Percentiles rank a stretch among this genome's conserved stretches.
phyloP scores from a whole-genome alignment of 2,797 vertebrate genomes.

The Falco cherrug region DNA sequence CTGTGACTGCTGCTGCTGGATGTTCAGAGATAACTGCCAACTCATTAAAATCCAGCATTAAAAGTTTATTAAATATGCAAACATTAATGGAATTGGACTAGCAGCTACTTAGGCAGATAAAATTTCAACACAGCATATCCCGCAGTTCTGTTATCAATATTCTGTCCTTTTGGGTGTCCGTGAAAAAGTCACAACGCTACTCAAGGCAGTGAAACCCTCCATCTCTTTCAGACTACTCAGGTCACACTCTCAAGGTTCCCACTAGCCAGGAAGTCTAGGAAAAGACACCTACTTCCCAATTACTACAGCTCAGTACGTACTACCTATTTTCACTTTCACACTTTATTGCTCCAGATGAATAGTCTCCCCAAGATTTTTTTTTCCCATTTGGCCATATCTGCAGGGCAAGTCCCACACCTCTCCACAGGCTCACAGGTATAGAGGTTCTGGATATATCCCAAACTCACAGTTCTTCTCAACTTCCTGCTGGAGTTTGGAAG shows the following conservation, averaged over 20 bases:
- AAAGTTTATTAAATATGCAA: constrained; percentile 57
- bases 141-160: not conserved
- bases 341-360: not conserved
- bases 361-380: not conserved
- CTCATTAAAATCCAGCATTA: constrained; percentile 47
- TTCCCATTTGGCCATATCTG: not conserved
- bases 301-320: not conserved
- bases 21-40: constrained; percentile 43
- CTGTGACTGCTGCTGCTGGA: constrained; percentile 13
- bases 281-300: not conserved
- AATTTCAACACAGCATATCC: not conserved
- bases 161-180: not conserved
- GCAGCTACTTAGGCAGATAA: constrained; percentile 38
- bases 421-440: not conserved
- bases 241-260: not conserved
- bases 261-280: not conserved
- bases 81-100: constrained; percentile 38
- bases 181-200: not conserved
- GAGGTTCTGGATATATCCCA: not conserved
- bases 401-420: not conserved
- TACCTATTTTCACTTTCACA: not conserved
- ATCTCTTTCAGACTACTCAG: not conserved
- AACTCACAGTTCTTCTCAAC: not conserved
- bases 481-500: not conserved
- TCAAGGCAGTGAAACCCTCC: not conserved